Evolutionary conservation across 2,113 vertebrate genomes (phyloP).

Genomic region (Hemichromis elongatus): DNA sequence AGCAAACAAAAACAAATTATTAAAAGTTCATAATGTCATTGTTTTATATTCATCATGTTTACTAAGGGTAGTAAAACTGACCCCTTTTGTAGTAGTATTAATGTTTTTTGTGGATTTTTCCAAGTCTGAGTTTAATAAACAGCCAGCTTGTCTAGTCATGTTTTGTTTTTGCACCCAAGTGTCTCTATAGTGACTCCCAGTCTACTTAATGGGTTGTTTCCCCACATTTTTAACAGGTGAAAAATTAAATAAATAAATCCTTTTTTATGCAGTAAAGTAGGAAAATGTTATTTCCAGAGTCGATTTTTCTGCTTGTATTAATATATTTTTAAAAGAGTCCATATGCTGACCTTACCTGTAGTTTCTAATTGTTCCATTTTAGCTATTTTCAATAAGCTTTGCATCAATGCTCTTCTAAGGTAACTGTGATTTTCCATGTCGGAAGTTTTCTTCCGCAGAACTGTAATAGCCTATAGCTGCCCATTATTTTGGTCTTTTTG

Average conservation of each 20-base stretch:
- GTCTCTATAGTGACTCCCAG: background rate
- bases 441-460: background rate
- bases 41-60: background rate
- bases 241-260: background rate
- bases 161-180: background rate
- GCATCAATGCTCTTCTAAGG: background rate
- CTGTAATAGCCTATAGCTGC: slow-evolving; percentile 1
- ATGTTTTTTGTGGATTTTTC: background rate
- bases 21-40: background rate
- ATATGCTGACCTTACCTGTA: background rate
- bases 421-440: background rate
- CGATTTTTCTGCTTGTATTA: background rate
- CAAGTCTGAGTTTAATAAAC: background rate
- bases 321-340: background rate
- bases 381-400: background rate
- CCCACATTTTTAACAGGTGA: background rate
- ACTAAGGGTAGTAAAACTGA: background rate
- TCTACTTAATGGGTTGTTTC: background rate
- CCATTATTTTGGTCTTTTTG: background rate
- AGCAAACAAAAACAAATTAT: background rate
- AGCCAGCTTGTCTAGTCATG: background rate
- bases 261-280: background rate
- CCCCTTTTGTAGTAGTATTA: background rate
- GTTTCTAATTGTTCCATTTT: background rate
- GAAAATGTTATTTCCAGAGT: background rate